Conservation (phyloP, 1,140 invertebrate genomes). For the Tribolium castaneum region DNA sequence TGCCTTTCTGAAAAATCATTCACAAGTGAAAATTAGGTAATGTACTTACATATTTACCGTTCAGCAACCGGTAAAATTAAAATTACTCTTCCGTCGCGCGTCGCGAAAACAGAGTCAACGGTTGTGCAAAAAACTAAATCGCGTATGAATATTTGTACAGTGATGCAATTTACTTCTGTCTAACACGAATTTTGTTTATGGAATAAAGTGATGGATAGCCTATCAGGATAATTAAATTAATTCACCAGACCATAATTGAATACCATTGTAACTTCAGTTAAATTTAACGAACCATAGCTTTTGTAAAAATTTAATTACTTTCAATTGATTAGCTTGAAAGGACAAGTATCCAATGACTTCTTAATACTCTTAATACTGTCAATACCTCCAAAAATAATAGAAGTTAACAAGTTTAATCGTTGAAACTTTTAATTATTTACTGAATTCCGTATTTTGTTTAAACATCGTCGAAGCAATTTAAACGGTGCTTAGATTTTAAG, state of each 20-base stretch:
- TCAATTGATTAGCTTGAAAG: not conserved
- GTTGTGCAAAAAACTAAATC: not conserved
- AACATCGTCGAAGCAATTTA: no score
- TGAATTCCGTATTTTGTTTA: no score
- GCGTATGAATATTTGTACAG: not conserved
- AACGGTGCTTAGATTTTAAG: no score
- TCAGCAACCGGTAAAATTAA: no score
- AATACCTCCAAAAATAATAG: not conserved
- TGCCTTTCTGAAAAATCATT: no score
- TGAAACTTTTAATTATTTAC: no score
- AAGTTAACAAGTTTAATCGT: no score
- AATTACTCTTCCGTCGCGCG: no score
- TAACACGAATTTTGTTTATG: not conserved
- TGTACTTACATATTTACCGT: no score
- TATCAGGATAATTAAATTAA: slow-evolving; percentile 43
- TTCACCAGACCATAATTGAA: slow-evolving; percentile 44
- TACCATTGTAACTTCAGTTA: slow-evolving; percentile 45
- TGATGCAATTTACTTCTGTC: not conserved
- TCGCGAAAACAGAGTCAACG: no score
- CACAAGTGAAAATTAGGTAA: no score
- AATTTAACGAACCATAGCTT: slow-evolving; percentile 39
- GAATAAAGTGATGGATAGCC: slow-evolving; percentile 22
- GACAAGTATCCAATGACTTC: not conserved
- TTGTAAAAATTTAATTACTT: slow-evolving; percentile 8
- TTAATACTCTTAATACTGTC: not conserved